A percentile compares a stretch with the other conserved stretches of the same genome.
Evolutionary conservation across 92 coral and sea anemone genomes (phyloP).

Genomic region (Isaurus tuberculatus): DNA sequence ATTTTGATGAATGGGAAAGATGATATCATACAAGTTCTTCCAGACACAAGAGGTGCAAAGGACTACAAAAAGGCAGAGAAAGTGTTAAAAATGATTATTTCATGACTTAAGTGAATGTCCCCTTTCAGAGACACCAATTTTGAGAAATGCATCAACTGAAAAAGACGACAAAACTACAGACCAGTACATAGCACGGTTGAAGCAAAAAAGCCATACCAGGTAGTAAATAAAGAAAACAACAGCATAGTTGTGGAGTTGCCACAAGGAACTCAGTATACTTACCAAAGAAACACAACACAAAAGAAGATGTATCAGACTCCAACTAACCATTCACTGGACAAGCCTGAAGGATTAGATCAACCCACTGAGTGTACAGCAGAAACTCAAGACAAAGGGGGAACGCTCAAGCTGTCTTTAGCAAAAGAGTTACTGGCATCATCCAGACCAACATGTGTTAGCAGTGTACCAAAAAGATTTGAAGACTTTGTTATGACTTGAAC

Average conservation of each 20-base stretch:
- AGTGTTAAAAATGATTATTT: no score
- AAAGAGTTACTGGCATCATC: constrained; percentile 3
- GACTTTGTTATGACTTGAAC: constrained; percentile 18
- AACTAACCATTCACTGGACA: background rate
- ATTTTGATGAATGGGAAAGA: no score
- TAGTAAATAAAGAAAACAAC: constrained; percentile 51
- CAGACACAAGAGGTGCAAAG: no score
- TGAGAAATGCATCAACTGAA: no score
- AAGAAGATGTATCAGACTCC: constrained; percentile 31
- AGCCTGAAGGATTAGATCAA: constrained; percentile 1
- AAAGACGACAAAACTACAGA: no score
- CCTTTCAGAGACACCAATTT: no score
- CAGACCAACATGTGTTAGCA: constrained; percentile 8
- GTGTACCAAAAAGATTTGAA: constrained; percentile 24
- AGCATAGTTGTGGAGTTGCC: constrained; percentile 58
- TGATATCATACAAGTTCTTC: no score
- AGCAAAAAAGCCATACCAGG: constrained; percentile 40
- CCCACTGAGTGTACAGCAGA: constrained; percentile 1
- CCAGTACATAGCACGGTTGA: constrained; percentile 52
- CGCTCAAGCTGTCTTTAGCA: background rate
- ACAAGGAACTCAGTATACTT: constrained; percentile 54
- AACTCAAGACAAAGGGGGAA: background rate
- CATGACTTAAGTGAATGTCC: no score
- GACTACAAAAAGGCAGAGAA: no score
- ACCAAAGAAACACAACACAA: constrained; percentile 48